A percentile compares a stretch with the other conserved stretches of the same genome.
phyloP scores from a whole-genome alignment of 2,797 vertebrate genomes.

The Sebastes paucispinis region DNA sequence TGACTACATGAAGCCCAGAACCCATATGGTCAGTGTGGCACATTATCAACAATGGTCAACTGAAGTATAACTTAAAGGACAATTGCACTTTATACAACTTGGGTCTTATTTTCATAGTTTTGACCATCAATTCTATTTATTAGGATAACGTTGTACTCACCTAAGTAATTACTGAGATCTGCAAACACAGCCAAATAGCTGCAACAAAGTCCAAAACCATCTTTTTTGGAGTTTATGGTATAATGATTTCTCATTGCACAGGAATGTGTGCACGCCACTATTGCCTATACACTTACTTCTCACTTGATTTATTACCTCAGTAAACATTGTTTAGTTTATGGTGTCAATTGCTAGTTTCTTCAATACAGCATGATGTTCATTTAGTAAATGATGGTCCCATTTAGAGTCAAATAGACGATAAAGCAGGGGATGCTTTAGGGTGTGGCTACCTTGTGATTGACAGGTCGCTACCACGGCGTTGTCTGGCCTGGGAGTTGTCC shows the following conservation, averaged over 20 bases:
- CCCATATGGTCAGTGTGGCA: background rate
- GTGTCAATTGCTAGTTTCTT: no score
- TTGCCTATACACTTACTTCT: background rate
- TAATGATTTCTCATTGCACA: background rate
- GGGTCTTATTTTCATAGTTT: background rate
- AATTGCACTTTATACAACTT: background rate
- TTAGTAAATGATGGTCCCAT: no score
- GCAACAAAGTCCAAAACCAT: background rate
- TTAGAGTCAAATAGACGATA: no score
- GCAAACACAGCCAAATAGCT: background rate
- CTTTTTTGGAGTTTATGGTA: background rate
- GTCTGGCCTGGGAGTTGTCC: no score
- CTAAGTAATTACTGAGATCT: background rate
- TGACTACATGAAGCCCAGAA: background rate
- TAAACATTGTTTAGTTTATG: background rate
- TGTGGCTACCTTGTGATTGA: no score
- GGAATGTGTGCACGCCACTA: background rate
- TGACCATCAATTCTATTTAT: accelerated
- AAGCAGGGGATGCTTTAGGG: accelerated
- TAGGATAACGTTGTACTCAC: background rate
- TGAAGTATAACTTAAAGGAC: background rate
- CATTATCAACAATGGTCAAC: background rate
- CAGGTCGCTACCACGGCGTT: no score
- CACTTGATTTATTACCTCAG: background rate
- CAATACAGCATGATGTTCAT: no score